Base-by-base conservation (phyloP, 1,140 invertebrate genomes). In the Bombus ignitus region DNA sequence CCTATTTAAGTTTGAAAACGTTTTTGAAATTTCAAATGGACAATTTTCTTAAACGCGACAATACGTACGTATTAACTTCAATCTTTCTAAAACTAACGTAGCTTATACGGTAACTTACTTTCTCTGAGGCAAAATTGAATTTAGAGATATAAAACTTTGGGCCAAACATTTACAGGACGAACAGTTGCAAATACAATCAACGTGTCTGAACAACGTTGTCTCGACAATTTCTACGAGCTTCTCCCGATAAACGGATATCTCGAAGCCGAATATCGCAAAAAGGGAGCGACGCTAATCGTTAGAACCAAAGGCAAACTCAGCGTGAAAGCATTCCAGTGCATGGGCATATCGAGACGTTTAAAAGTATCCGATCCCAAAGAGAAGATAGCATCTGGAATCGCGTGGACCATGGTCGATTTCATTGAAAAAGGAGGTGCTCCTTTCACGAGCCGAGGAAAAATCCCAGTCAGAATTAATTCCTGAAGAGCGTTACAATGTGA, bases 401-500 rank as follows among this genome's bases (percentile, higher is more conserved):
- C 59, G 18, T 32, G 71, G 85, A 74, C 81, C 82, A 88, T 88
- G 88, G 89, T 91, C 81, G 87, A 80, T 89, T 83, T 68, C 42
- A 73, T 83, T 81, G 83, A 82, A 72, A 53, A 72, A 68, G 8
- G 1, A 15, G 78, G 44, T 32, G 42, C 75, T 87, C 71, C 84
- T 85, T 85, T 90, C 65, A 80, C 84, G 87, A 72, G 77, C 57
- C 68, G 65, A 15, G 76, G 37, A 88, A 81, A 76, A 87, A 75
- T 83, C 77, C 57, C 81, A 87, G 88, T 89, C 92, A 79, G 87
- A 86, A 92, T 93, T 90, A 91, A 93, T 91, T 88, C 88, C 85
- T 82, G 85, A 90, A 88, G 82, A 88, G 80, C 81, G 89, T 87
- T 83, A 89, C 75, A 90, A 89, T 89, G 87, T 89, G 88, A 88